Evolutionary conservation across 1,140 invertebrate species (phyloP), one percentile per base, ranked within the genome.

Genomic region (Atta texana): DNA sequence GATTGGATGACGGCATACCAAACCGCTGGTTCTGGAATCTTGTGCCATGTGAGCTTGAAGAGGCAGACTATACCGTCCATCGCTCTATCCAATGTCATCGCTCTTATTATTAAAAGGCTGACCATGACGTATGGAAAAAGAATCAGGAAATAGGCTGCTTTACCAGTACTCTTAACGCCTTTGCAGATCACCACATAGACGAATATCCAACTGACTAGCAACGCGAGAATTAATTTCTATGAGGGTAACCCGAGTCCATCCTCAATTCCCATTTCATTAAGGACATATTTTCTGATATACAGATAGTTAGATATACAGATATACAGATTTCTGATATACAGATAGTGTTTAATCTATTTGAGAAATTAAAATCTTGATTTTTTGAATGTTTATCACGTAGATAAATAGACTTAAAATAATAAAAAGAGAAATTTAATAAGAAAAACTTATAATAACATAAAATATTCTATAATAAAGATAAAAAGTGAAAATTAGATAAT

Each of bases 111-210:
- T 31, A 31, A 95, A 1, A 98, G 92, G 3, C 97, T 96, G 5
- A 97, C 96, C 92, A 98, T 96, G 24, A 98, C 96, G 91, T 98
- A 98, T 1, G 98, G 98, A 91, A 98, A 98, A 0, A 98, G 92
- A 0, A 98, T 98, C 1, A 98, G 96, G 92, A 98, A 98, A 92
- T 98, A 98, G 1, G 97, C 96, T 0, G 96, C 97, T 94, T 97
- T 97, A 59, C 97, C 97, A n/a, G n/a, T 97, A 90, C 97, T 97
- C 92, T 97, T 96, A 0, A 98, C 97, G 51, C 98, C 98, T 92
- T 96, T 97, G 61, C 97, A 96, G 28, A 98, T 96, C 71, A 98
- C 97, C 55, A 97, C 91, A 92, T 97, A 98, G 49, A 98, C 97
- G 8, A 97, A 94, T 39, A 97, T 84, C 98, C 98, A 98, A 0